These are phyloP conservation scores for Nemoura dubitans DNA, from an alignment of 2,888 invertebrate species.

Conservation along the genomic window DNA sequence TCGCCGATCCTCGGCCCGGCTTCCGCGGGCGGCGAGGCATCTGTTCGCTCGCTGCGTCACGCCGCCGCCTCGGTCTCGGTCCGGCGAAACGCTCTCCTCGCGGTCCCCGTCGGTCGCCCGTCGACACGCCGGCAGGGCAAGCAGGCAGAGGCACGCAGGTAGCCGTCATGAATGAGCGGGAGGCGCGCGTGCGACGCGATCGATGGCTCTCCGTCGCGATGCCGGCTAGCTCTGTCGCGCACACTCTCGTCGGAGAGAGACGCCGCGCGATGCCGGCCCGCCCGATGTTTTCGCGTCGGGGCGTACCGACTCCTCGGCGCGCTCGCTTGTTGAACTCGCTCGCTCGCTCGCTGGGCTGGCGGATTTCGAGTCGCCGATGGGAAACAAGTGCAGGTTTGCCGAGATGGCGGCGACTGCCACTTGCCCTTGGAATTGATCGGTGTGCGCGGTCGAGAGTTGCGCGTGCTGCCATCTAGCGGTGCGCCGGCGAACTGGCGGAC, in stretches of 20 bases:
- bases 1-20: no score
- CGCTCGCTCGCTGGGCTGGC: no score
- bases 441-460: not conserved
- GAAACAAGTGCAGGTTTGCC: not conserved
- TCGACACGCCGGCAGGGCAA: no score
- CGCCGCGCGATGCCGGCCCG: not conserved
- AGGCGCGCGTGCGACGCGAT: not conserved
- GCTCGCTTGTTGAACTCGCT: not conserved
- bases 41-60: no score
- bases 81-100: no score
- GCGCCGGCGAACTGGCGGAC: not conserved
- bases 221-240: not conserved
- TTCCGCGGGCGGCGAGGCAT: no score
- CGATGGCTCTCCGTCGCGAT: constrained; percentile 7
- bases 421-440: not conserved
- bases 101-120: no score
- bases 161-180: not conserved
- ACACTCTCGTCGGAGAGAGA: constrained; percentile 24
- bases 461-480: not conserved
- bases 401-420: not conserved
- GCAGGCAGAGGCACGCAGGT: no score
- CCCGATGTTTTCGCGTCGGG: constrained; percentile 1
- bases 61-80: no score
- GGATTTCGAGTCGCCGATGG: no score
- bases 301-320: not conserved